These are phyloP conservation scores for Atrina japonica DNA, from an alignment of 2,888 invertebrate species.

Conservation along the genomic window DNA sequence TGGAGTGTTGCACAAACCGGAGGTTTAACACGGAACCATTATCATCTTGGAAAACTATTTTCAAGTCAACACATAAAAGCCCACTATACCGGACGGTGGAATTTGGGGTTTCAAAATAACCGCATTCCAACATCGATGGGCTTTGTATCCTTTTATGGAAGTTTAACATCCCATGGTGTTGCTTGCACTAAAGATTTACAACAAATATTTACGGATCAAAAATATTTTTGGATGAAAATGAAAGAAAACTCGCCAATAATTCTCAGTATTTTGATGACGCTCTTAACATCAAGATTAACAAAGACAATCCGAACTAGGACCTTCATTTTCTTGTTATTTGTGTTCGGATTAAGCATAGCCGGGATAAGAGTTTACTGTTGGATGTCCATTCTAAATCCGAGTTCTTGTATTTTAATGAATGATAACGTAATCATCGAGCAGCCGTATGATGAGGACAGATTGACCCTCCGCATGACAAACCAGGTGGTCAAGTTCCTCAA, in stretches of 20 bases:
- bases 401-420: slow-evolving; percentile 35
- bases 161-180: slow-evolving; percentile 28
- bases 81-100: slow-evolving; percentile 39
- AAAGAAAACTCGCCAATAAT: slow-evolving; percentile 11
- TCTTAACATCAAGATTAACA: slow-evolving; percentile 25
- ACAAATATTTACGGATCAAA: slow-evolving; percentile 30
- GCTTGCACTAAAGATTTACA: slow-evolving; percentile 26
- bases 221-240: slow-evolving; percentile 31
- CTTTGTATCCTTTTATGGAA: slow-evolving; percentile 44
- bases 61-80: slow-evolving; percentile 12
- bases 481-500: slow-evolving; percentile 33
- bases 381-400: slow-evolving; percentile 29
- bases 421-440: slow-evolving; percentile 40
- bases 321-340: slow-evolving; percentile 4
- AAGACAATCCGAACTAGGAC: slow-evolving; percentile 13
- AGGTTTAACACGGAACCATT: slow-evolving; percentile 16
- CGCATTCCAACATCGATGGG: slow-evolving; percentile 36
- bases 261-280: slow-evolving; percentile 6
- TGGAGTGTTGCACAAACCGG: slow-evolving; percentile 45
- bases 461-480: slow-evolving; percentile 33
- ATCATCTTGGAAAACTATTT: slow-evolving; percentile 25
- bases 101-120: slow-evolving; percentile 24
- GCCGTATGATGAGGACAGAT: slow-evolving; percentile 39
- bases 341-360: background rate
- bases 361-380: slow-evolving; percentile 27